Evolutionary conservation across 2,113 vertebrate genomes (phyloP), one percentile per base, ranked within the genome.

Genomic region (Ctenodactylus gundi): DNA sequence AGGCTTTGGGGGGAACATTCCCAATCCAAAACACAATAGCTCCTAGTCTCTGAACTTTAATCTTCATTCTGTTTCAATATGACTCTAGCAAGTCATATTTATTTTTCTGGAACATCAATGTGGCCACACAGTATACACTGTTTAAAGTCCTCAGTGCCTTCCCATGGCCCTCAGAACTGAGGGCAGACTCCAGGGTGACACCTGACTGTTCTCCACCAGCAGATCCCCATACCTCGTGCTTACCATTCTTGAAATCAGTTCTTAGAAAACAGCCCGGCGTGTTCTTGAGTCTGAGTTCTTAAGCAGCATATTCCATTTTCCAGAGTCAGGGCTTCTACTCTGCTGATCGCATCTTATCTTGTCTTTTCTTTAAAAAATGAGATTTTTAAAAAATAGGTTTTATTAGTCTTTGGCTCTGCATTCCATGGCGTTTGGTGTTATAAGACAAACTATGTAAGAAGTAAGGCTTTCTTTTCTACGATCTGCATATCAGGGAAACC

Each of bases 381-480:
- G 6, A 3, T 31, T 27, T 62, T 57, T 76, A n/a, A 70, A 57
- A 55, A 1, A 23, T 29, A 3, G 46, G 21, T 31, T 87, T 73
- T 85, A 72, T 17, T 78, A 29, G 14, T 77, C 12, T 80, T 23
- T n/a, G 11, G 25, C 77, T 58, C n/a, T 78, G 2, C n/a, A n/a
- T 44, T 94, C 86, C 36, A 3, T 67, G 46, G 51, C 14, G 51
- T n/a, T n/a, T 6, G 73, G 7, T 77, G 6, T 7, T 88, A 2
- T 29, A 36, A 60, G 78, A 88, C 11, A 78, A 78, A 11, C 20
- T 83, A 11, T 23, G 18, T 67, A 18, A 70, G 68, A 58, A 46
- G 46, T 1, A 12, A 9, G 44, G 6, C 53, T 91, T 91, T 90
- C 77, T 84, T 95, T 94, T 94, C 68, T 86, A 18, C 51, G 60